Evolutionary conservation across 2,113 vertebrate genomes (phyloP).

Genomic region (Motacilla tschutschensis): DNA sequence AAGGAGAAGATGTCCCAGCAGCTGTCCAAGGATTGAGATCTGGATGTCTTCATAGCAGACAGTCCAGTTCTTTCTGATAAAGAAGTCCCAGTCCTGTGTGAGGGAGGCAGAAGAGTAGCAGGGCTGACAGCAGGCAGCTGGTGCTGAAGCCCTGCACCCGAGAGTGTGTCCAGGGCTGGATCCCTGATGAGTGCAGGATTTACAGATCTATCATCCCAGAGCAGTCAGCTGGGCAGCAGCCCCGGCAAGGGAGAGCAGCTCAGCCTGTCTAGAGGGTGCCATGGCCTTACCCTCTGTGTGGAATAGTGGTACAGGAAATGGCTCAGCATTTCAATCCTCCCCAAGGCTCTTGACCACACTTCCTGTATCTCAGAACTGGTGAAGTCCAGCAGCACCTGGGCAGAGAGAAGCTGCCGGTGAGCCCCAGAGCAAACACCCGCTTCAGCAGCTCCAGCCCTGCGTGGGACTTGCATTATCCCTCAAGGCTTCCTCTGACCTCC

Average conservation of each 20-base stretch:
- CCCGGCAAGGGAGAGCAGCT: accelerated
- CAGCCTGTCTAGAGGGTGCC: neutral
- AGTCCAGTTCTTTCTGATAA: neutral
- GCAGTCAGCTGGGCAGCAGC: neutral
- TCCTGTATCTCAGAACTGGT: neutral
- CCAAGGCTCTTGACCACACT: neutral
- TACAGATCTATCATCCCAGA: neutral
- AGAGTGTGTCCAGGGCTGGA: neutral
- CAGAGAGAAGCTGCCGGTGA: neutral
- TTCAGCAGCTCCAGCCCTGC: neutral
- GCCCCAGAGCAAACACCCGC: accelerated
- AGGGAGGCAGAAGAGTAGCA: neutral
- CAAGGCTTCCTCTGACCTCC: neutral
- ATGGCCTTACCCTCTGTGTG: neutral
- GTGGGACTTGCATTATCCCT: neutral
- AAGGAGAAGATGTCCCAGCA: neutral
- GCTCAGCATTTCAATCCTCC: neutral
- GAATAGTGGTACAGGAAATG: neutral
- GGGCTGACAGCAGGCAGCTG: neutral
- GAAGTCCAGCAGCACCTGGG: neutral
- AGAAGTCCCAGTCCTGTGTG: neutral
- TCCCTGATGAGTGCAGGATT: neutral
- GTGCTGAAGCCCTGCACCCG: accelerated
- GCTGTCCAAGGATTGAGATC: neutral
- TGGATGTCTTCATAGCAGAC: neutral